phyloP scores from a whole-genome alignment of 1,140 invertebrate species.

The Kradibia gibbosae region DNA sequence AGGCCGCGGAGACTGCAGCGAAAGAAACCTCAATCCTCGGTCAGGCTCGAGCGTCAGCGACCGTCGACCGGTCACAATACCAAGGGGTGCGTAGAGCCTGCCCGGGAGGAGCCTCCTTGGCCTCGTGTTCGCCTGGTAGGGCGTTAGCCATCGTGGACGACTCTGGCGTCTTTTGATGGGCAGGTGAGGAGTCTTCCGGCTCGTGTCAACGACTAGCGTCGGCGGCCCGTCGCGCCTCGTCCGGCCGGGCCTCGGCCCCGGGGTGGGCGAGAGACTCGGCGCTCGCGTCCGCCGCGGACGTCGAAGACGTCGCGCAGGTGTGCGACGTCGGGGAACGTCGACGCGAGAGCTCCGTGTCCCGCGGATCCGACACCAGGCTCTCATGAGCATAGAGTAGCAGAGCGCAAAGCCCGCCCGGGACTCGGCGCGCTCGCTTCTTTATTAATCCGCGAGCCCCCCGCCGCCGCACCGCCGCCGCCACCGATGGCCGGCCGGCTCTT shows the following conservation, averaged over 20 bases:
- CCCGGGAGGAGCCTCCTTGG: neutral
- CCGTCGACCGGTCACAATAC: too few relatives aligned
- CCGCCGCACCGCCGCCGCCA: neutral
- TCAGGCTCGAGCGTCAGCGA: too few relatives aligned
- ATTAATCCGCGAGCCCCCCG: constrained; percentile 18
- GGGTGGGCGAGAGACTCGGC: neutral
- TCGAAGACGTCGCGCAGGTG: constrained; percentile 53
- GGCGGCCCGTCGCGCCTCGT: neutral
- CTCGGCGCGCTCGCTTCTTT: neutral
- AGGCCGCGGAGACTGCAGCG: too few relatives aligned
- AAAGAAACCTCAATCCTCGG: too few relatives aligned
- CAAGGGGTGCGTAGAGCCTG: neutral
- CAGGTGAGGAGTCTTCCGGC: constrained; percentile 72
- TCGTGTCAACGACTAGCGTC: constrained; percentile 69
- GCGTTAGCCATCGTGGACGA: constrained; percentile 72
- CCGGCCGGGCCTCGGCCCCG: neutral
- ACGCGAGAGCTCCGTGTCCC: constrained; percentile 67
- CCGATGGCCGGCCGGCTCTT: neutral
- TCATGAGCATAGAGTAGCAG: neutral
- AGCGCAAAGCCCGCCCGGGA: neutral
- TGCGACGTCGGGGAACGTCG: constrained; percentile 59
- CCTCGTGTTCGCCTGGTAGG: constrained; percentile 56
- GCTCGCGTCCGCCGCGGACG: constrained; percentile 27
- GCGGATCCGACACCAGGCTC: constrained; percentile 65
- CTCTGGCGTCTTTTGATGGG: constrained; percentile 73